Evolutionary conservation across 2,113 vertebrate genomes (phyloP), one percentile per base, ranked within the genome.

Genomic region (Ranitomeya imitator): DNA sequence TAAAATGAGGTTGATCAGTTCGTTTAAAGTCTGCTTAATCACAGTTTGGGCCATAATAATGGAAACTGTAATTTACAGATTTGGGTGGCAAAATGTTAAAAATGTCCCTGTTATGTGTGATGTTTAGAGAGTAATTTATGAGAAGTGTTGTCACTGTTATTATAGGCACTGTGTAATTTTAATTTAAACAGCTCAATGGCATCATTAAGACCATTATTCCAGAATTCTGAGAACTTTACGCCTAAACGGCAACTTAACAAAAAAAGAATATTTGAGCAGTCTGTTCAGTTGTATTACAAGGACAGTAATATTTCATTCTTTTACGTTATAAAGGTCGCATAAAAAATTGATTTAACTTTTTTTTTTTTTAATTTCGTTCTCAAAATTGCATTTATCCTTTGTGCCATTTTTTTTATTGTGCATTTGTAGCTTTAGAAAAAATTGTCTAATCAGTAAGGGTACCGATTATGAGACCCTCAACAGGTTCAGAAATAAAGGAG

Each of bases 181-280:
- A 95, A 95, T 95, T 94, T 95, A 95, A 95, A 94, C 92, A 92
- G 92, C 92, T 95, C 94, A 93, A 92, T 95, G 92, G 91, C 90
- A 94, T 95, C 94, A 94, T 96, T 96, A 95, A 95, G 93, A 93
- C 94, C 94, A 95, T 96, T 95, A 95, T 94, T 92, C 92, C 91
- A 94, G 92, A 93, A 94, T 95, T 94, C 91, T 90, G 92, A 94
- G 93, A 93, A 94, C 90, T 90, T 95, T 91, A 91, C 92, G 93
- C 94, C 93, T 92, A 93, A 92, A 93, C 93, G 92, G 94, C 93
- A 94, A 93, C 92, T 93, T 93, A 89, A 69, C 93, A 92, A 93
- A 92, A 91, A 93, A 92, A 31, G 71, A 84, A 84, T 88, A 78
- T 84, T 84, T 88, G 37, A 88, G 21, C 79, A 82, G 73, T 81